A percentile compares a stretch with the other conserved stretches of the same genome.
phyloP scores from a whole-genome alignment of 1,140 invertebrate species.

The Orius laevigatus region DNA sequence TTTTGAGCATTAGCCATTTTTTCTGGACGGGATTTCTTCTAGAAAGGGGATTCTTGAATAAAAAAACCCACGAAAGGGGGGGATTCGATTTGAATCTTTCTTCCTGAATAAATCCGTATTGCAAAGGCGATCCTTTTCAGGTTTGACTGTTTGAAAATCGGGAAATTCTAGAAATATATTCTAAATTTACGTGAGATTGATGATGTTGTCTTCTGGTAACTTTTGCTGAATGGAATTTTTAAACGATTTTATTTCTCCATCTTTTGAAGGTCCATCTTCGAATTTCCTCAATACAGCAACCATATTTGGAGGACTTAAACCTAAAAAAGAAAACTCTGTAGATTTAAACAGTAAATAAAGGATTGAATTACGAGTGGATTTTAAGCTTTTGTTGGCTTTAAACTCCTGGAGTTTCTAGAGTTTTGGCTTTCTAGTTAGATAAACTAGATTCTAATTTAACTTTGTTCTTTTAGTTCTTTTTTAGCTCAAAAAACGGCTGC shows the following conservation, averaged over 20 bases:
- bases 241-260: slow-evolving; percentile 22
- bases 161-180: background rate
- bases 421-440: no score
- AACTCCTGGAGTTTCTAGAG: no score
- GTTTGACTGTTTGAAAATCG: background rate
- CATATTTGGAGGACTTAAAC: slow-evolving; percentile 26
- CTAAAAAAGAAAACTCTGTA: slow-evolving; percentile 24
- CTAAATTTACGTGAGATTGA: slow-evolving; percentile 25
- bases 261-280: slow-evolving; percentile 21
- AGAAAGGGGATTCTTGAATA: background rate
- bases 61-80: slow-evolving; percentile 5
- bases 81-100: no score
- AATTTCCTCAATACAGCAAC: slow-evolving; percentile 26
- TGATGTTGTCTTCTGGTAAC: slow-evolving; percentile 30
- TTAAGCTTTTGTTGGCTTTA: no score
- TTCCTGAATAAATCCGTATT: no score
- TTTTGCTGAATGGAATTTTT: slow-evolving; percentile 24
- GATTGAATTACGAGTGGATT: no score
- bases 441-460: no score
- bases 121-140: no score
- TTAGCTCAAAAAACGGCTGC: no score
- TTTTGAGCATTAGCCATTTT: no score
- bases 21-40: no score
- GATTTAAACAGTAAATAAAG: slow-evolving; percentile 6
- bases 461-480: no score